Percentiles rank a stretch among this genome's conserved stretches.
phyloP scores from a whole-genome alignment of 2,113 vertebrate species.

The Grantiella picta region DNA sequence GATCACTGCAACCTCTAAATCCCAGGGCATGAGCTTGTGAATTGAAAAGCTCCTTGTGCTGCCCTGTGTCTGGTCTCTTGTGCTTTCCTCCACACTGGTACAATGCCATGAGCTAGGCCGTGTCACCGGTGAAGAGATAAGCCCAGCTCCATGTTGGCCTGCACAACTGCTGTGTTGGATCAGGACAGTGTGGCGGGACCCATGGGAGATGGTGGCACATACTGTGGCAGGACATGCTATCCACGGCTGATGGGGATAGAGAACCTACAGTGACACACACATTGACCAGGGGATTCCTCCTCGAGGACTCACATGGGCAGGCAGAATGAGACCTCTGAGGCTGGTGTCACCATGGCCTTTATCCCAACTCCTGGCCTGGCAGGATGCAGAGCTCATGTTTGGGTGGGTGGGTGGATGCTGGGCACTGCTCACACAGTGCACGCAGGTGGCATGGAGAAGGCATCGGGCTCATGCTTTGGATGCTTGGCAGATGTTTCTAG shows the following conservation, averaged over 20 bases:
- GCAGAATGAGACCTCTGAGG: neutral
- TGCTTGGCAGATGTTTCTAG: neutral
- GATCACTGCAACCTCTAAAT: neutral
- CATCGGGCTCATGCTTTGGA: fast-evolving
- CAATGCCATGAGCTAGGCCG: neutral
- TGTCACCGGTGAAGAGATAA: neutral
- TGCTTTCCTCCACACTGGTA: neutral
- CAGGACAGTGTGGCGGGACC: neutral
- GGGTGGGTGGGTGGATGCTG: fast-evolving
- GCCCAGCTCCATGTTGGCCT: neutral
- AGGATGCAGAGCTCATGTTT: neutral
- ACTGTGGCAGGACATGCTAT: neutral
- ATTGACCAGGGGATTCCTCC: neutral
- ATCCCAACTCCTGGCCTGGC: neutral
- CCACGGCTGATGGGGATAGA: neutral
- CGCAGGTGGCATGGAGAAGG: neutral
- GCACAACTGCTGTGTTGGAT: neutral
- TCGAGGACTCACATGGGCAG: fast-evolving
- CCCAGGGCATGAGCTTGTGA: neutral
- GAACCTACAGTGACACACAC: fast-evolving
- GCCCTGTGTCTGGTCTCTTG: neutral
- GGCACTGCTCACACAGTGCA: neutral
- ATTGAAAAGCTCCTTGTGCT: neutral
- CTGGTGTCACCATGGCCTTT: neutral
- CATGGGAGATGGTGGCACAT: neutral